These are phyloP conservation scores for Machimus atricapillus DNA, from an alignment of 2,888 invertebrate species.

Conservation along the genomic window DNA sequence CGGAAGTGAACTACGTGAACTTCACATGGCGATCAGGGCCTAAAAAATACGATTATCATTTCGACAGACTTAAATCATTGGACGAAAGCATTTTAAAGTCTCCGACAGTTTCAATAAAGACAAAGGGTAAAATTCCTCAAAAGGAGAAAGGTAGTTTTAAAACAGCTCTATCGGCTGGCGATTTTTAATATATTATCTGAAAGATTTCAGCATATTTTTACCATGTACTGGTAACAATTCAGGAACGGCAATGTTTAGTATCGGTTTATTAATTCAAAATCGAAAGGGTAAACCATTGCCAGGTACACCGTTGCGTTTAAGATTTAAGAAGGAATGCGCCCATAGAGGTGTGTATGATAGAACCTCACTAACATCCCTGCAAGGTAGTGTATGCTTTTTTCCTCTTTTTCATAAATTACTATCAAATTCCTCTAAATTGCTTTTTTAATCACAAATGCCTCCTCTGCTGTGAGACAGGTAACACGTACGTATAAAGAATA, in stretches of 20 bases:
- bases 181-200: background rate
- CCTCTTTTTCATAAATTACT: constrained; percentile 43
- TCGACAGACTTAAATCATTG: constrained; percentile 83
- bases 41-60: constrained; percentile 84
- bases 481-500: constrained; percentile 1
- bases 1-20: constrained; percentile 89
- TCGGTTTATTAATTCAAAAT: constrained; percentile 84
- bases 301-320: constrained; percentile 86
- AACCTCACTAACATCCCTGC: constrained; percentile 61
- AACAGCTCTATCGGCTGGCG: background rate
- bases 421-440: constrained; percentile 31
- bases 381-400: constrained; percentile 61
- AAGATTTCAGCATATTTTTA: constrained; percentile 84
- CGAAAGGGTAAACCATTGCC: constrained; percentile 80
- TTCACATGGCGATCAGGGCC: constrained; percentile 88
- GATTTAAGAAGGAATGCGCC: constrained; percentile 91
- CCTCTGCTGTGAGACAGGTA: background rate
- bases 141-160: constrained; percentile 76
- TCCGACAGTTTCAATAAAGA: constrained; percentile 87
- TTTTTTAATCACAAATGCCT: constrained; percentile 40
- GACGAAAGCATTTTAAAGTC: constrained; percentile 84
- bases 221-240: constrained; percentile 88
- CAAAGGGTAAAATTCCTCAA: constrained; percentile 83
- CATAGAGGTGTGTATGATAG: constrained; percentile 84
- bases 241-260: constrained; percentile 86